These are phyloP conservation scores for Merops nubicus DNA, from an alignment of 2,113 vertebrate genomes.

Conservation along the genomic window DNA sequence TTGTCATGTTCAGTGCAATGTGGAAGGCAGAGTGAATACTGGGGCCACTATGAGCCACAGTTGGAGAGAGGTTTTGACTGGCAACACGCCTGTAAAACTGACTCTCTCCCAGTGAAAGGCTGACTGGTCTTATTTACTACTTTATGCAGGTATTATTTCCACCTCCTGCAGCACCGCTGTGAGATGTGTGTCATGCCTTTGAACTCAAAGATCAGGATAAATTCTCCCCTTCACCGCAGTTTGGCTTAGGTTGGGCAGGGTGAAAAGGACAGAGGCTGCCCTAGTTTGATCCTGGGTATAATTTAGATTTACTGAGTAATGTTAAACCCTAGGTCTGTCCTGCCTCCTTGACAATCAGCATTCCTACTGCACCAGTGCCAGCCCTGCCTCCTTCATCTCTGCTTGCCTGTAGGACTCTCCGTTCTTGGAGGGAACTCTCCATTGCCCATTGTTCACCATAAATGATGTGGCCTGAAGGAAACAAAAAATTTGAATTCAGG, in stretches of 20 bases:
- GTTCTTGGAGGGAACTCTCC: background rate
- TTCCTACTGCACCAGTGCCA: background rate
- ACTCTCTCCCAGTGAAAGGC: background rate
- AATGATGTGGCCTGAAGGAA: background rate
- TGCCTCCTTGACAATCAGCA: background rate
- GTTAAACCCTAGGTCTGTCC: background rate
- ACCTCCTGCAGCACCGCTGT: background rate
- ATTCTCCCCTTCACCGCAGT: background rate
- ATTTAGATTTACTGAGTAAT: background rate
- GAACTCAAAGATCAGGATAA: background rate
- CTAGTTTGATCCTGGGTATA: background rate
- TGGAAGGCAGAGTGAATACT: background rate
- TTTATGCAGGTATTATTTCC: background rate
- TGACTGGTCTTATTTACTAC: background rate
- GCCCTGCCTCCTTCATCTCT: background rate
- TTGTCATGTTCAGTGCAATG: background rate
- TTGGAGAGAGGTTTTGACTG: background rate
- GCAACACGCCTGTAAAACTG: background rate
- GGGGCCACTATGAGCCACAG: background rate
- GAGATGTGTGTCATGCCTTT: background rate
- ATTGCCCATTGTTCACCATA: background rate
- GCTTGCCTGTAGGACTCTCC: background rate
- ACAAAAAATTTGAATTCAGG: background rate
- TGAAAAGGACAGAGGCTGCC: background rate
- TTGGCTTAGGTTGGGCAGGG: background rate